These are phyloP conservation scores for Amia ocellicauda DNA, from an alignment of 2,113 vertebrate genomes.

Conservation along the genomic window DNA sequence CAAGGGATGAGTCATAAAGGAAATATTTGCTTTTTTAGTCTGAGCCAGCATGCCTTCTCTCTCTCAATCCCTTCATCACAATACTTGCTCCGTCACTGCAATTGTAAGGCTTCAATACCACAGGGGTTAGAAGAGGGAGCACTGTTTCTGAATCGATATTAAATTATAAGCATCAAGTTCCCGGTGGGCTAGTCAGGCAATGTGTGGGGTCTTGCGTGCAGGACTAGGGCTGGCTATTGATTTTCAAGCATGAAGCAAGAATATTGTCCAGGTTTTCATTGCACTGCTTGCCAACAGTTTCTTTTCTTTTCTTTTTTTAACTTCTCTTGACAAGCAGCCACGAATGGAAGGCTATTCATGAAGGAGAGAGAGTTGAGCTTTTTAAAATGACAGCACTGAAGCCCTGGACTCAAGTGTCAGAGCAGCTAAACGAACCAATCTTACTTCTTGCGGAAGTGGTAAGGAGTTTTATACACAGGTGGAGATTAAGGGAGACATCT, in stretches of 20 bases:
- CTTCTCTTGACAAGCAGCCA: conserved; percentile 30
- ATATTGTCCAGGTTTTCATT: conserved; percentile 53
- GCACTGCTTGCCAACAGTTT: conserved; percentile 44
- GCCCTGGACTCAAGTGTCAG: too few species aligned
- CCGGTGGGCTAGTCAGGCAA: conserved; percentile 19
- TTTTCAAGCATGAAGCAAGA: conserved; percentile 48
- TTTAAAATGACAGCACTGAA: conserved; percentile 25
- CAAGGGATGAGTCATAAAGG: conserved; percentile 68
- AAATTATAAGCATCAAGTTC: conserved; percentile 17
- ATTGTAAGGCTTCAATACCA: conserved; percentile 26
- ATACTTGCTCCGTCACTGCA: conserved; percentile 1
- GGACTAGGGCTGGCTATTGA: conserved; percentile 37
- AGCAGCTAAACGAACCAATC: too few species aligned
- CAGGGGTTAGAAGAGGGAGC: conserved; percentile 17
- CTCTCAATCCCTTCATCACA: conserved; percentile 26
- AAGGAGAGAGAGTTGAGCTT: conserved; percentile 40
- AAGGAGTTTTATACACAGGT: too few species aligned
- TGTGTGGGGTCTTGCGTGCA: conserved; percentile 45
- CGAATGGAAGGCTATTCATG: conserved; percentile 36
- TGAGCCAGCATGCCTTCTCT: conserved; percentile 10
- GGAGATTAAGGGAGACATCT: too few species aligned
- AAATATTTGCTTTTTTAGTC: conserved; percentile 40
- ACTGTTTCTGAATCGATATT: conserved; percentile 23
- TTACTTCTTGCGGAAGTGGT: too few species aligned
- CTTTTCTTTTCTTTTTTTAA: conserved; percentile 32